Evolutionary conservation across 1,140 invertebrate species (phyloP), one percentile per base, ranked within the genome.

Genomic region (Melipona quadrifasciata): DNA sequence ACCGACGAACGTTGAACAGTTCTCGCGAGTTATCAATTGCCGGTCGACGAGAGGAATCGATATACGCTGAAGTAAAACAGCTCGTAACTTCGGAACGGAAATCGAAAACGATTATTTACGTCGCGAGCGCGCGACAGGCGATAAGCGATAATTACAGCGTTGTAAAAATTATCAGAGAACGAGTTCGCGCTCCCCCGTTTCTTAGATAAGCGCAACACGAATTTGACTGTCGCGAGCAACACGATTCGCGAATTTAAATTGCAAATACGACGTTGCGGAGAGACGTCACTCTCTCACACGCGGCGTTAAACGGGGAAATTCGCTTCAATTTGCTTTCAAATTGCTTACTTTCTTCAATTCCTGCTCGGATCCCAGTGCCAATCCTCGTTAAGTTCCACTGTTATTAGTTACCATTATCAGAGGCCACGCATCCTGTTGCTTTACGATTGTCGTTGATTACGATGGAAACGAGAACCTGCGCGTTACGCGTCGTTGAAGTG

Each of bases 91-190:
- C 19, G 27, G 17, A 34, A 64, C n/a, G 47, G 2, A 39, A 65
- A 75, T 55, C 31, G 11, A 31, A 6, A 31, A 6, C 47, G 47
- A 74, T 65, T 72, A 74, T 74, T 81, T 74, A 81, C 65, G 79
- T 57, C 61, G n/a, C n/a, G n/a, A 61, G 57, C 57, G 8, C 19
- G 80, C 19, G 34, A 51, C 24, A 24, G 4, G 31, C 31, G 80
- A 82, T 76, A 76, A 75, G 47, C 14, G 24, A 4, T 24, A 47
- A 24, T 12, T 65, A 55, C 61, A 31, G 31, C 58, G 17, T 24
- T 67, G 27, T 39, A 75, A 82, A 67, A 61, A 61, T 73, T 81
- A 73, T 68, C 75, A 51, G 34, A 17, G 27, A 77, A 77, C 39
- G 58, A 58, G 65, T 77, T 77, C 58, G 75, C 31, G 58, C 24